A percentile compares a stretch with the other conserved stretches of the same genome.
Evolutionary conservation across 2,888 invertebrate genomes (phyloP).

Genomic region (Aspidiotus destructor): DNA sequence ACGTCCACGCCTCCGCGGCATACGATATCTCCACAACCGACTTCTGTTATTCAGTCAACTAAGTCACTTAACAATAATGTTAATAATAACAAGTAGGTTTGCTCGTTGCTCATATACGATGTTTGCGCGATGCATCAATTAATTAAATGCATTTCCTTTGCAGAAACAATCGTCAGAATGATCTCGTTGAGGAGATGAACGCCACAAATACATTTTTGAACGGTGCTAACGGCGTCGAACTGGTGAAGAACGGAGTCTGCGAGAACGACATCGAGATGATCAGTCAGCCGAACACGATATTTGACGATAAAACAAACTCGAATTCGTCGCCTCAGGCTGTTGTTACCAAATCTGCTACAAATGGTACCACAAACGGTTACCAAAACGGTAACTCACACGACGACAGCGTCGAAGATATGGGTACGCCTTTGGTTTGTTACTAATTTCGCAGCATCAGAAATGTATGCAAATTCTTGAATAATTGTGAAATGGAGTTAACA

Average conservation of each 20-base stretch:
- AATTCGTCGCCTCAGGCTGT: slow-evolving; percentile 9
- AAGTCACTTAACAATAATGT: slow-evolving; percentile 42
- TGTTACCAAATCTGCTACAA: slow-evolving; percentile 23
- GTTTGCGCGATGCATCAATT: background rate
- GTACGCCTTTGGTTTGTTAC: background rate
- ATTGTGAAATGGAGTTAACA: too few relatives aligned
- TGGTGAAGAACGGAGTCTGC: slow-evolving; percentile 34
- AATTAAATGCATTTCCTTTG: background rate
- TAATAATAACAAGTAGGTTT: slow-evolving; percentile 23
- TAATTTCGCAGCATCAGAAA: too few relatives aligned
- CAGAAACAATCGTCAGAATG: slow-evolving; percentile 40
- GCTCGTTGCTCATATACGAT: background rate
- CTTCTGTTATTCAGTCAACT: slow-evolving; percentile 76
- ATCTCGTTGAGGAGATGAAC: slow-evolving; percentile 34
- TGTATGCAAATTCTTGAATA: too few relatives aligned
- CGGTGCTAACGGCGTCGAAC: slow-evolving; percentile 40
- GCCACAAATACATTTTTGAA: slow-evolving; percentile 38
- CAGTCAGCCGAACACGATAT: slow-evolving; percentile 21
- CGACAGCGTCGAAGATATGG: slow-evolving; percentile 46
- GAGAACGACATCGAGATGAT: slow-evolving; percentile 31
- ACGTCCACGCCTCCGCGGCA: slow-evolving; percentile 40
- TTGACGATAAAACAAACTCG: slow-evolving; percentile 14
- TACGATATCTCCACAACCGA: slow-evolving; percentile 53
- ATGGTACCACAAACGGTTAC: slow-evolving; percentile 49
- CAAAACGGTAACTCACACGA: slow-evolving; percentile 50